Evolutionary conservation across 2,797 vertebrate genomes (phyloP), one percentile per base, ranked within the genome.

Genomic region (Chromis chromis): DNA sequence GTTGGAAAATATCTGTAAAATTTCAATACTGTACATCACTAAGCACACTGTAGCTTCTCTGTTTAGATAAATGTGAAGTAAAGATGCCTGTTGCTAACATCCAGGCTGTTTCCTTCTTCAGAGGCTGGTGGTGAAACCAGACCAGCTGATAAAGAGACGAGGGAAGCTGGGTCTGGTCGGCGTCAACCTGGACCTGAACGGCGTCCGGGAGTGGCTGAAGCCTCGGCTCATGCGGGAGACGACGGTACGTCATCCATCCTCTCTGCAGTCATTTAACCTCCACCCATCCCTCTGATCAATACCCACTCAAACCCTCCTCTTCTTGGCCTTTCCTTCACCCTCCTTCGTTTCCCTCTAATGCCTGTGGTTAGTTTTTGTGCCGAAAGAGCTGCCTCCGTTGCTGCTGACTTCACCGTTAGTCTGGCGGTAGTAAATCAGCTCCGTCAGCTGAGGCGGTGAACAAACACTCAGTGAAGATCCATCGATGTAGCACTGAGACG

Each of bases 111-210:
- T 60, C 53, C 17, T 52, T 3, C 22, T 65, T 16, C 76, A 99
- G 98, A 94, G 91, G 71, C 90, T 99, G 65, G 97, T 99, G 77
- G 97, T 99, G 90, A 99, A 99, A 86, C 98, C 98, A 4, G 98
- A 99, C 79, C 98, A 99, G 92, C 94, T 99, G 78, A 99, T 99
- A 85, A 99, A 99, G 92, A 95, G 98, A 17, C 94, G 98, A 48
- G 98, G 98, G 70, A 99, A 99, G 89, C 96, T 99, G 28, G 98
- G 98, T 1, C 94, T 99, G 65, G 94, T 99, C 11, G 97, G 96
- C 4, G 95, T 99, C 74, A 95, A 98, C 86, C 94, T 99, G 70
- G 95, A 96, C 74, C 91, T 99, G 89, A 94, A 94, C 1, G 96
- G 96, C 4, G 96, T 99, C 88, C 95, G 92, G 80, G 91, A 93